Evolutionary conservation across 2,888 invertebrate species (phyloP).

Genomic region (Axea sp.): DNA sequence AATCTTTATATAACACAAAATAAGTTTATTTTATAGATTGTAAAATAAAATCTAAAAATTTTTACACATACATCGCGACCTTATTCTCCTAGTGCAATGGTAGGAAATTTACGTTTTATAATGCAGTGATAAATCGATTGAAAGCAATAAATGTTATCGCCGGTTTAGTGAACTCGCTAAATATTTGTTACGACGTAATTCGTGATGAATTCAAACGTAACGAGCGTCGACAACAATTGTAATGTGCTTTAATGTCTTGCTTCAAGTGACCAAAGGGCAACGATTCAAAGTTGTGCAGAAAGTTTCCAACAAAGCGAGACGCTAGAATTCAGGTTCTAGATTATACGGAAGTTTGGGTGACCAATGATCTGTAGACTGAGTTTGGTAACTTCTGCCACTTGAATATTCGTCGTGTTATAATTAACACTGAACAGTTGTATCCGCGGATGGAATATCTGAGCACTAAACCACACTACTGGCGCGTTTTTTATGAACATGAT

Average conservation of each 20-base stretch:
- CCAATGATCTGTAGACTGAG: slow-evolving; percentile 57
- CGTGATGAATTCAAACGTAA: slow-evolving; percentile 14
- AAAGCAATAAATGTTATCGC: slow-evolving; percentile 13
- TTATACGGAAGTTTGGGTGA: slow-evolving; percentile 56
- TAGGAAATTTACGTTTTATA: no score
- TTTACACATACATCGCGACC: no score
- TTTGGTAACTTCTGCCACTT: slow-evolving; percentile 55
- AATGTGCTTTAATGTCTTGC: slow-evolving; percentile 41
- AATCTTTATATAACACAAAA: no score
- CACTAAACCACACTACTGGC: slow-evolving; percentile 10
- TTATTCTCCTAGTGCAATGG: no score
- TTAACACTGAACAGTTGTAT: slow-evolving; percentile 47
- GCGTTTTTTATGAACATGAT: slow-evolving; percentile 6
- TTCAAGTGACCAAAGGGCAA: slow-evolving; percentile 43
- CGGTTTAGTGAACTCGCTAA: slow-evolving; percentile 19
- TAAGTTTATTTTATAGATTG: no score
- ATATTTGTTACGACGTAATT: slow-evolving; percentile 10
- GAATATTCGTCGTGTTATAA: slow-evolving; percentile 53
- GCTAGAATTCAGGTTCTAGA: slow-evolving; percentile 22
- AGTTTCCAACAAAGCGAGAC: slow-evolving; percentile 48
- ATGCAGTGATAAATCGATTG: no score
- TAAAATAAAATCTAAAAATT: no score
- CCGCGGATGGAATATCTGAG: slow-evolving; percentile 22
- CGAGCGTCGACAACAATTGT: slow-evolving; percentile 30
- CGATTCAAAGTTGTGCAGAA: slow-evolving; percentile 29